A percentile compares a stretch with the other conserved stretches of the same genome.
phyloP scores from a whole-genome alignment of 1,140 invertebrate species.

The Papilio machaon region DNA sequence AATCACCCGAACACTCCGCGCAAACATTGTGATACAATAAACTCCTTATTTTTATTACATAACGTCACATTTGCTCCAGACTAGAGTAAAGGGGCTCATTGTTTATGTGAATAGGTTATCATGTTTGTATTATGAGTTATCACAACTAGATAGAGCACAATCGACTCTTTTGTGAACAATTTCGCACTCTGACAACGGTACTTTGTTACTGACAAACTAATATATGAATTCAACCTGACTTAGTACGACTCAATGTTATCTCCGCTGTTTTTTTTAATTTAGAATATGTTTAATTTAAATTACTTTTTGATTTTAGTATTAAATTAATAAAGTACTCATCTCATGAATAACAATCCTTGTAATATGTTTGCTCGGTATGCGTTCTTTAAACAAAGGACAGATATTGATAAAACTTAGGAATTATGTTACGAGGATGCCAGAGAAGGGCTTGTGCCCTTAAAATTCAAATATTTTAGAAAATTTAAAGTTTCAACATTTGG shows the following conservation, averaged over 20 bases:
- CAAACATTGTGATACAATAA: constrained; percentile 25
- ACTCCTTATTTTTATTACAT: constrained; percentile 21
- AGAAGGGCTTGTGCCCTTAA: too few relatives aligned
- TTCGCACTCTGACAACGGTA: background rate
- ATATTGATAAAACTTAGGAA: too few relatives aligned
- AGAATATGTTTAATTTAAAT: too few relatives aligned
- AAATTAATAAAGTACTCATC: background rate
- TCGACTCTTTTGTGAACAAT: background rate
- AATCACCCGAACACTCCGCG: background rate
- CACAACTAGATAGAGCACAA: background rate
- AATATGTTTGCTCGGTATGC: too few relatives aligned
- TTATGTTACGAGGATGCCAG: too few relatives aligned
- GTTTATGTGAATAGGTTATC: constrained; percentile 30
- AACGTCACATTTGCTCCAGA: constrained; percentile 19
- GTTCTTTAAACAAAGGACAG: background rate
- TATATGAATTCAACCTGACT: background rate
- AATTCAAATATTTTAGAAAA: too few relatives aligned
- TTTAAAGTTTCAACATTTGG: too few relatives aligned
- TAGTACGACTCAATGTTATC: background rate
- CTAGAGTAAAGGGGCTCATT: background rate
- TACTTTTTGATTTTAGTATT: too few relatives aligned
- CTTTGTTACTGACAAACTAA: background rate
- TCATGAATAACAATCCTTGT: too few relatives aligned
- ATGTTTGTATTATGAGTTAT: constrained; percentile 18
- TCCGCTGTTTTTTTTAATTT: background rate